A percentile compares a stretch with the other conserved stretches of the same genome.
phyloP scores from a whole-genome alignment of 2,113 vertebrate genomes.

The Larimichthys polyactis region DNA sequence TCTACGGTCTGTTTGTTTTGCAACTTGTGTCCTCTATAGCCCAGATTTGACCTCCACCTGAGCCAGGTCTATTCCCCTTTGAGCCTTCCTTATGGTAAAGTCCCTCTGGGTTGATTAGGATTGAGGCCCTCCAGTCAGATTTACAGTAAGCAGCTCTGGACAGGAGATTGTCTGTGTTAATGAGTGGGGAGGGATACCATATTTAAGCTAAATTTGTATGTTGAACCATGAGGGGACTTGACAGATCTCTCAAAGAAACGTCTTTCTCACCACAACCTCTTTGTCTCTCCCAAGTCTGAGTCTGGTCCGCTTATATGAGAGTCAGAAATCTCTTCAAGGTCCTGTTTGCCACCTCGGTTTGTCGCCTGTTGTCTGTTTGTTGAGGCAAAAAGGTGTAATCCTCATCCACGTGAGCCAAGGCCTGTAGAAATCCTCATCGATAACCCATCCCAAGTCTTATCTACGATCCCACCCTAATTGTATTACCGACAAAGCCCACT shows the following conservation, averaged over 20 bases:
- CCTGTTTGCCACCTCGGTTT: neutral
- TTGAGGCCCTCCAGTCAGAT: conserved; percentile 59
- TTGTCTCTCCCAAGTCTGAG: neutral
- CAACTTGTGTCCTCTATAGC: conserved; percentile 29
- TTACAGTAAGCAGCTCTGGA: conserved; percentile 79
- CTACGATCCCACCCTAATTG: conserved; percentile 35
- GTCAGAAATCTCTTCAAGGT: neutral
- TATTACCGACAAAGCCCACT: conserved; percentile 25
- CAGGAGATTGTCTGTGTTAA: conserved; percentile 73
- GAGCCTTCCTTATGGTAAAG: conserved; percentile 65
- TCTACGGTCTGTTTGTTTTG: conserved; percentile 56
- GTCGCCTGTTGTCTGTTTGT: neutral
- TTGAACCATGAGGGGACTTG: conserved; percentile 1
- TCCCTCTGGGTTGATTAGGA: conserved; percentile 63
- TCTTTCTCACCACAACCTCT: neutral
- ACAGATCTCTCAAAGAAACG: neutral
- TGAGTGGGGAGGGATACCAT: conserved; percentile 39
- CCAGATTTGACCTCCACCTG: conserved; percentile 63
- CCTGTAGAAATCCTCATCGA: conserved; percentile 50
- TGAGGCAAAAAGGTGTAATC: conserved; percentile 9
- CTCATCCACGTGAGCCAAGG: conserved; percentile 8
- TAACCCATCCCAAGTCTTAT: conserved; percentile 27
- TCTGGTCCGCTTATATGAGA: no score
- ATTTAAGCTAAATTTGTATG: conserved; percentile 48
- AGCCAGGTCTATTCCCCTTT: conserved; percentile 44